Evolutionary conservation across 2,113 vertebrate genomes (phyloP).

Genomic region (Varanus komodoensis): DNA sequence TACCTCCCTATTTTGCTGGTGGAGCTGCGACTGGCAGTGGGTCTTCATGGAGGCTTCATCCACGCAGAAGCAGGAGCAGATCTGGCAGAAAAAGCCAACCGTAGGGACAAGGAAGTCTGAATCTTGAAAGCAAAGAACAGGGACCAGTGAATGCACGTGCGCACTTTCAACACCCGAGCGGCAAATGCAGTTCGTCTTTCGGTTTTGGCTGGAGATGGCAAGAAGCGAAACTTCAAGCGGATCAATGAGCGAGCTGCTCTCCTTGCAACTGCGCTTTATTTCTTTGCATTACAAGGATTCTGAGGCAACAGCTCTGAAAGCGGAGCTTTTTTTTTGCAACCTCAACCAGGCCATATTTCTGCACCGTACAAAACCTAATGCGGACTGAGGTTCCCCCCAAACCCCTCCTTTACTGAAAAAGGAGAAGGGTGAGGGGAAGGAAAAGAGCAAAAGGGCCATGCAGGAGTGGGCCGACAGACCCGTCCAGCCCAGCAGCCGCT

Average conservation of each 20-base stretch:
- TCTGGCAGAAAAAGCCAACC: conserved; percentile 84
- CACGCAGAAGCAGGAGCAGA: conserved; percentile 84
- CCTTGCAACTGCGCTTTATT: not conserved
- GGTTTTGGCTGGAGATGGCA: not conserved
- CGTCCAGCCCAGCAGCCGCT: no score
- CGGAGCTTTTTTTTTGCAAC: not conserved
- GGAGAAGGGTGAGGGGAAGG: not conserved
- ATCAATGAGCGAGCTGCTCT: not conserved
- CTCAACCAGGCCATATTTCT: not conserved
- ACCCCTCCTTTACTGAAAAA: not conserved
- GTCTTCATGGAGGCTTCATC: conserved; percentile 79
- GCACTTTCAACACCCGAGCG: no score
- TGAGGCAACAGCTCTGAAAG: not conserved
- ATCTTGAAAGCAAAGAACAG: conserved; percentile 53
- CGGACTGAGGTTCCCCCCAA: not conserved
- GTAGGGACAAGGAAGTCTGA: conserved; percentile 83
- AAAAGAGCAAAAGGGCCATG: no score
- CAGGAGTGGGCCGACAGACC: no score
- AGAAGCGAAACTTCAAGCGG: not conserved
- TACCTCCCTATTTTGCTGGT: conserved; percentile 83
- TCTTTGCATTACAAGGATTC: not conserved
- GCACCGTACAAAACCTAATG: not conserved
- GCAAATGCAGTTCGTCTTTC: no score
- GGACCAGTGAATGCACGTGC: not conserved
- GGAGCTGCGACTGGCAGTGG: conserved; percentile 78